Base-by-base conservation (phyloP, 2,113 vertebrate genomes). In the Brevimyrus niger region DNA sequence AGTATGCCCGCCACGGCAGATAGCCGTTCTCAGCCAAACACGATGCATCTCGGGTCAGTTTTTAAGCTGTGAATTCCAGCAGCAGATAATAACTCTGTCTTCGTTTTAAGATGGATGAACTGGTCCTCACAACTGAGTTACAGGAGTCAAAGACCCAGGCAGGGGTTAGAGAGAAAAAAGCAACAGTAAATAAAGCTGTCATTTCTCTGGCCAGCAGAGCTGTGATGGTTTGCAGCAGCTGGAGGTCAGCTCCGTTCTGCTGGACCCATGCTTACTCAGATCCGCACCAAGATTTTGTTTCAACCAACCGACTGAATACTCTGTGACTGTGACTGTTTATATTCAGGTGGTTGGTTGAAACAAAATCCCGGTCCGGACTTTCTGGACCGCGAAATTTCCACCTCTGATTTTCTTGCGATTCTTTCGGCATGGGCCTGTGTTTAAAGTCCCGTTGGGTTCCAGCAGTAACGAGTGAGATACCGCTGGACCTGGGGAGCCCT, bases 391-490 rank as follows among this genome's bases (percentile, higher is more conserved):
- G 55, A 61, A 58, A 0, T 58, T 58, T 58, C 6, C 7, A 8
- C 55, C 6, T 58, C 21, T 8, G 53, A 23, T 58, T n/a, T 27
- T 11, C 9, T 61, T 61, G n/a, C 42, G 35, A 80, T 80, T 42
- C 2, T 44, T 17, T 85, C 2, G 21, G 9, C 3, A 47, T 47
- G 47, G 82, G 15, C 38, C 38, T 23, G 44, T 82, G 4, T 44
- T 82, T 82, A 44, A 82, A 82, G 17, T 35, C 38, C 31, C 6
- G 42, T 82, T 42, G 31, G 23, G 35, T 82, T 82, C 38, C 91
- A 96, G 95, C 92, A 58, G 92, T 53, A 90, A 96, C 96, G 96
- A 94, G 93, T 89, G 94, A 46, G 44, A 80, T 94, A 89, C 90
- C 92, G 61, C 92, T 92, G 91, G 94, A 95, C 91, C 65, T 94